Evolutionary conservation across 2,797 vertebrate species (phyloP).

Genomic region (Adrianichthys oophorus): DNA sequence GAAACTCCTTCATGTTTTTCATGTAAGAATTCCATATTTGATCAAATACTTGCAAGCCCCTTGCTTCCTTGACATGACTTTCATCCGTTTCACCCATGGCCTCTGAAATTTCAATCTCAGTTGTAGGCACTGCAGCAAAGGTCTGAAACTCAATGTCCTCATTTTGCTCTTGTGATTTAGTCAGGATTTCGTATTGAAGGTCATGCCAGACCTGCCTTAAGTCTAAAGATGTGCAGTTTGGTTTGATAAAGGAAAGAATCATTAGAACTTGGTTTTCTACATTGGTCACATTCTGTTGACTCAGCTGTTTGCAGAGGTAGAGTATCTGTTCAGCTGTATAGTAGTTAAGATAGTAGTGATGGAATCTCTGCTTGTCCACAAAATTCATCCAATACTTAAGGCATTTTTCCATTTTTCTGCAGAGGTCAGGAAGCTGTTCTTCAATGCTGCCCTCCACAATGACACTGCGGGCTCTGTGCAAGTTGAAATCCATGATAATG

Average conservation of each 20-base stretch:
- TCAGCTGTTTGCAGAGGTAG: conserved; percentile 84
- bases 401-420: conserved; percentile 87
- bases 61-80: conserved; percentile 45
- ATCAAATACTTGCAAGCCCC: conserved; percentile 61
- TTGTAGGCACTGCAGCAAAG: conserved; percentile 56
- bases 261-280: conserved; percentile 80
- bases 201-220: conserved; percentile 66
- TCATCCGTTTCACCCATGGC: conserved; percentile 19
- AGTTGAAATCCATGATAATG: conserved; percentile 82
- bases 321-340: conserved; percentile 94
- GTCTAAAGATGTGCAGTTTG: conserved; percentile 72
- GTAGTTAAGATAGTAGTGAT: conserved; percentile 90
- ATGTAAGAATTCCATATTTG: conserved; percentile 84
- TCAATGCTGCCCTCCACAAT: conserved; percentile 71
- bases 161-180: conserved; percentile 57
- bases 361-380: conserved; percentile 79
- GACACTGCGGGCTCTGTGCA: conserved; percentile 64
- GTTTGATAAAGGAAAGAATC: conserved; percentile 90
- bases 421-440: conserved; percentile 81
- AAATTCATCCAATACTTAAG: conserved; percentile 84
- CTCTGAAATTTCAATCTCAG: conserved; percentile 19
- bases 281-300: conserved; percentile 41
- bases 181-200: conserved; percentile 76
- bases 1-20: conserved; percentile 77
- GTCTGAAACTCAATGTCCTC: conserved; percentile 78